Evolutionary conservation across 2,797 vertebrate genomes (phyloP), one percentile per base, ranked within the genome.

Genomic region (Trematomus bernacchii): DNA sequence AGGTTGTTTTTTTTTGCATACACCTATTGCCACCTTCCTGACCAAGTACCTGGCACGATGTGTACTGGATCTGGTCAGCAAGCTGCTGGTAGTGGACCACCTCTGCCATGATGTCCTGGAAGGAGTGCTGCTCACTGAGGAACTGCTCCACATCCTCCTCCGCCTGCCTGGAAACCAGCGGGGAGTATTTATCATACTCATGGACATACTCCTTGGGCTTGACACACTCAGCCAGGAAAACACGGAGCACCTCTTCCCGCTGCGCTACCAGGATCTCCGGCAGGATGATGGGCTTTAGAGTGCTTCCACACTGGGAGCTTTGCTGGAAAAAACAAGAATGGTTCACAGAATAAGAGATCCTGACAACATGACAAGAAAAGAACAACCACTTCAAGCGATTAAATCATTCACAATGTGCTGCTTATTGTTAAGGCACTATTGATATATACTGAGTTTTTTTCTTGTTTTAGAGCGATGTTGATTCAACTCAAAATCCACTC

Each of bases 111-210:
- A 96, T 92, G 82, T 95, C 96, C 73, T 97, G 91, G 71, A 97
- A 97, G 55, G 86, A 92, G 70, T 93, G 95, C 42, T 93, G 84
- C 72, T 95, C 93, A 3, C 66, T 61, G 51, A 99, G 93, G 86
- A 97, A 97, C 4, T 89, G 88, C 23, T 95, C 93, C 9, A 93
- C 79, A n/a, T 97, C 95, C 62, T 84, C 76, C 68, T 97, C 95
- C 0, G 96, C 96, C 89, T 96, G 94, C 62, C 65, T 95, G 76
- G 88, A 96, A 50, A 97, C 86, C 78, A 98, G 87, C 6, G 93
- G 66, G 0, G 91, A 73, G 52, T 97, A 98, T 73, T 95, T 95
- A 84, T 98, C 96, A 37, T 96, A 98, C n/a, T 95, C 73, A 13
- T 70, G 93, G 57, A 96, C 47, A 47, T 96, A 94, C 55, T 96